Percentiles rank a stretch among this genome's conserved stretches.
These are phyloP conservation scores for Holothuria leucospilota DNA, from an alignment of 53 echinoderm and acorn worm genomes.

Conservation along the genomic window DNA sequence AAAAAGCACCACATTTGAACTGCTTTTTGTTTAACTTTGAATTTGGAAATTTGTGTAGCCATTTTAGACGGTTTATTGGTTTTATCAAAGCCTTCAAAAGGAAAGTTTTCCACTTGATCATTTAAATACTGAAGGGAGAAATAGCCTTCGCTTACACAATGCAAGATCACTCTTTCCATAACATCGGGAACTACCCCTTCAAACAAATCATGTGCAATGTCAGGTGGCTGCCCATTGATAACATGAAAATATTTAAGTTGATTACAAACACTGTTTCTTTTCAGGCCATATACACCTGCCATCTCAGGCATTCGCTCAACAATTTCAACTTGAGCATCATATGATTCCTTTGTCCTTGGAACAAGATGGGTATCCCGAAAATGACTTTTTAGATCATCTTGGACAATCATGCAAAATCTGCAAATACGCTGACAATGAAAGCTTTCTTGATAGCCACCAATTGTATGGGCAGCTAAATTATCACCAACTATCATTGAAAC, in stretches of 20 bases:
- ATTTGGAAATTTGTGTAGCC: too few species aligned
- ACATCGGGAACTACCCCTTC: conserved; percentile 27
- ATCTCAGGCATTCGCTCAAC: background rate
- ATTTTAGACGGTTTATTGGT: too few species aligned
- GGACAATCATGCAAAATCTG: background rate
- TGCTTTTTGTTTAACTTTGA: conserved; percentile 57
- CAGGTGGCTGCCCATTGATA: conserved; percentile 20
- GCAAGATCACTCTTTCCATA: conserved; percentile 15
- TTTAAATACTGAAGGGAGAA: too few species aligned
- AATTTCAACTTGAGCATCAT: background rate
- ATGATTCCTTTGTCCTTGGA: background rate
- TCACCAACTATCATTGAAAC: conserved; percentile 39
- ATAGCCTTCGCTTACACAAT: conserved; percentile 58
- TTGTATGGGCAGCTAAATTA: conserved; percentile 37
- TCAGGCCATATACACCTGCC: conserved; percentile 22
- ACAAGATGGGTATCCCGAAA: background rate
- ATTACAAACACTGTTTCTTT: background rate
- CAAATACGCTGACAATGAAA: conserved; percentile 6
- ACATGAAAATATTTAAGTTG: conserved; percentile 1
- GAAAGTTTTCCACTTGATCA: too few species aligned
- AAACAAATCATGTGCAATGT: conserved; percentile 36
- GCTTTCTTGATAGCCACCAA: conserved; percentile 39
- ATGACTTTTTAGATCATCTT: background rate
- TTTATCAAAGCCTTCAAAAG: too few species aligned
- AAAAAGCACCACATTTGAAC: conserved; percentile 59